Conservation (phyloP, 2,888 invertebrate species). For the Eupeodes latifasciatus region DNA sequence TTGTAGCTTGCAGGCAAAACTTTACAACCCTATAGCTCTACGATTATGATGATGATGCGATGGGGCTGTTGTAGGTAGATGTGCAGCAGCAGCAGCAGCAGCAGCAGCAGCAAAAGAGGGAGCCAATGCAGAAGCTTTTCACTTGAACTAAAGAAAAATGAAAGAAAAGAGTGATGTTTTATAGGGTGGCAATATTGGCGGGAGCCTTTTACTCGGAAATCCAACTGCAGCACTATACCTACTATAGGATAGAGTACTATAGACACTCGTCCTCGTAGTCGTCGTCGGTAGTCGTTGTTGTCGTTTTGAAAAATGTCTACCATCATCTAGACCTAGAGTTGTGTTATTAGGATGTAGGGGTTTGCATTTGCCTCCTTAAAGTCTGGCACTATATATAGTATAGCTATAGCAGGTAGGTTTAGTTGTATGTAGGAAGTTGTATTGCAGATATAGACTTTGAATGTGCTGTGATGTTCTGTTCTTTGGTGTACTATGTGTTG, state of each 20-base stretch:
- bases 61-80: constrained; percentile 1
- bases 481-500: constrained; percentile 39
- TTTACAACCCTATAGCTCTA: constrained; percentile 46
- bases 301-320: constrained; percentile 46
- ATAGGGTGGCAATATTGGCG: constrained; percentile 51
- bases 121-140: constrained; percentile 61
- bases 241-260: not conserved
- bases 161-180: not conserved
- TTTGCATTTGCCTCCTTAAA: constrained; percentile 61
- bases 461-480: no score
- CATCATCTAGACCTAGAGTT: not conserved
- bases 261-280: constrained; percentile 29
- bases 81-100: constrained; percentile 59
- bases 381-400: constrained; percentile 40
- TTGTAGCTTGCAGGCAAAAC: constrained; percentile 65
- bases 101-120: constrained; percentile 22
- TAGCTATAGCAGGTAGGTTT: not conserved
- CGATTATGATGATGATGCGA: not conserved
- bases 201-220: constrained; percentile 39
- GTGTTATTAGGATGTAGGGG: not conserved
- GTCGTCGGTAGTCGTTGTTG: constrained; percentile 10
- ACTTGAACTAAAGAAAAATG: not conserved
- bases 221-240: constrained; percentile 54
- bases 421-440: not conserved
- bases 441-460: constrained; percentile 47